Evolutionary conservation across 2,888 invertebrate genomes (phyloP), one percentile per base, ranked within the genome.

Genomic region (Gandaritis pyraliata): DNA sequence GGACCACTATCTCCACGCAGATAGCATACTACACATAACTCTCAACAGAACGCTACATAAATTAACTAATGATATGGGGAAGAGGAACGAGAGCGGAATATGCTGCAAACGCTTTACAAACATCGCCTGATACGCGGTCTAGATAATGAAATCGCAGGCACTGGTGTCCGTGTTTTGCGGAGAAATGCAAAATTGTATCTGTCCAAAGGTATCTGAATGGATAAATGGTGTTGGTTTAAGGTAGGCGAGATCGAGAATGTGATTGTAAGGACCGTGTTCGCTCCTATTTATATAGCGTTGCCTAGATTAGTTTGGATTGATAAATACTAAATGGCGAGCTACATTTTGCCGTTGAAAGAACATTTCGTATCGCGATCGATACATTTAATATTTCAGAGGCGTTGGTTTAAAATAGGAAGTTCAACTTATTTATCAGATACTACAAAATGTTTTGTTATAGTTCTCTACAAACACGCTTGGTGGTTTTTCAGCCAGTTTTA

Each of bases 31-130:
- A 81, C 81, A 80, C 80, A 86, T 87, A 85, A 85, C 83, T 89
- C 84, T 82, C 67, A 72, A 76, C 78, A 78, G 77, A 84, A 85
- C 77, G 73, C 77, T 81, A 86, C 85, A 87, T 88, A 87, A 87
- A 88, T 88, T 87, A 85, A 78, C 83, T 81, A 84, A 87, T 87
- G 86, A 87, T 84, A 86, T 80, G 81, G 82, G 75, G 72, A 70
- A 74, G 78, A 78, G 78, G 75, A 82, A 82, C 76, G 73, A 75
- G 81, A 74, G 71, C 74, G 70, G 75, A 76, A 79, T 80, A 68
- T 51, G 50, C 55, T 10, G 51, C 64, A 61, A 77, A 77, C 70
- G 75, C 78, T 74, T 78, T 78, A 75, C 74, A 76, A 78, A 75
- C 75, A 74, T 73, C 72, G 73, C 75, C 70, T 77, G 83, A 84